Conservation (phyloP, 2,113 vertebrate genomes). For the Pollachius pollachius region DNA sequence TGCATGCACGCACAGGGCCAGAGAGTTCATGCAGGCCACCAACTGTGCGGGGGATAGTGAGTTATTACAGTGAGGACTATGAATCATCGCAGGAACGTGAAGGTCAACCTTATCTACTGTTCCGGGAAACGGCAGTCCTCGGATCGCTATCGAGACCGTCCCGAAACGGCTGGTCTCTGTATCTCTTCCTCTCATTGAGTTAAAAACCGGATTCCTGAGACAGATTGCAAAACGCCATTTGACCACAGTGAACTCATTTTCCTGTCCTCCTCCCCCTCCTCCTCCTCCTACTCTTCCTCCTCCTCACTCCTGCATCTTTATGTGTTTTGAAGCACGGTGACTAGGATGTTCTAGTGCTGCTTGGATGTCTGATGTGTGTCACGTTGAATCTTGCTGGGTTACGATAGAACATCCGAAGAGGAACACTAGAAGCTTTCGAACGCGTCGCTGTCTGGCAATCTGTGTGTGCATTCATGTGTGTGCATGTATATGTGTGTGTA, state of each 20-base stretch:
- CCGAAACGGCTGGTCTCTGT: too few relatives aligned
- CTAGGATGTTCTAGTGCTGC: neutral
- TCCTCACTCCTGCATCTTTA: constrained; percentile 25
- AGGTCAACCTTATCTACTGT: too few relatives aligned
- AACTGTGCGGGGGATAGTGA: too few relatives aligned
- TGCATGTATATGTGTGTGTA: neutral
- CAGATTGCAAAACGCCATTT: constrained; percentile 41
- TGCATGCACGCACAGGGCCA: constrained; percentile 18
- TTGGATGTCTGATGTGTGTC: neutral
- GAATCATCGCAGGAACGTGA: too few relatives aligned
- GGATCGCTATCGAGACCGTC: too few relatives aligned
- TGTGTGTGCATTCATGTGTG: constrained; percentile 15
- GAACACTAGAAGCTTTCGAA: too few relatives aligned
- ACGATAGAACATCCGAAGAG: too few relatives aligned
- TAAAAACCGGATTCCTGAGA: too few relatives aligned
- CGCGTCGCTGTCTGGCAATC: constrained; percentile 11
- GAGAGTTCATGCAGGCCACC: constrained; percentile 24
- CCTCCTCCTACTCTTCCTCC: constrained; percentile 27
- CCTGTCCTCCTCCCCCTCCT: constrained; percentile 39
- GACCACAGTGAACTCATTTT: constrained; percentile 9
- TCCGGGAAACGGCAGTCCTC: too few relatives aligned
- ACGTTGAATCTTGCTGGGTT: neutral
- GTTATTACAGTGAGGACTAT: too few relatives aligned
- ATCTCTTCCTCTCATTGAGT: too few relatives aligned
- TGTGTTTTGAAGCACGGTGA: neutral